Conservation (phyloP, 2,888 invertebrate species). For the Xylota segnis region DNA sequence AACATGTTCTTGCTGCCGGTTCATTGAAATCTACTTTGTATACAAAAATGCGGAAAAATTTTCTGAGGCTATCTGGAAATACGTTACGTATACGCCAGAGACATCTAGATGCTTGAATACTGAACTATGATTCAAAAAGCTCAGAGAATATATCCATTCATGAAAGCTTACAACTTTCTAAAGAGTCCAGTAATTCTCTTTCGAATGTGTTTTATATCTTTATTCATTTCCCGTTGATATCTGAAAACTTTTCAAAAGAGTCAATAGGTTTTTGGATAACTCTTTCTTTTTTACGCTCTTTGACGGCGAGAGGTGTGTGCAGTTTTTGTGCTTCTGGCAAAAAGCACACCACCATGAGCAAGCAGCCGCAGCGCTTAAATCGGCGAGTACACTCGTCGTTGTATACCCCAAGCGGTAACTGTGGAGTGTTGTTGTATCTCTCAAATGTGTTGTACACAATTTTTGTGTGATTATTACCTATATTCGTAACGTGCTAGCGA, state of each 20-base stretch:
- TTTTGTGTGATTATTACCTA: conserved; percentile 78
- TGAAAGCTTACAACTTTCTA: conserved; percentile 56
- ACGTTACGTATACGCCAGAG: conserved; percentile 62
- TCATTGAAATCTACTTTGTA: conserved; percentile 34
- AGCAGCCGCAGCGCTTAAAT: conserved; percentile 56
- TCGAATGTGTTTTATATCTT: background rate
- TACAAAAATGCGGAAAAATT: conserved; percentile 50
- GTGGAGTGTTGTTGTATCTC: conserved; percentile 61
- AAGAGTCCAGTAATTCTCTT: conserved; percentile 41
- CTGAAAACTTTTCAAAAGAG: background rate
- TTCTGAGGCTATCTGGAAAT: background rate
- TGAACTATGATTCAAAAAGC: conserved; percentile 55
- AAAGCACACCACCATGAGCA: conserved; percentile 58
- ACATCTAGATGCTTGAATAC: conserved; percentile 43
- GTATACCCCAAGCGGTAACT: conserved; percentile 64
- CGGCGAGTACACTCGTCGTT: conserved; percentile 61
- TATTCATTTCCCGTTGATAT: conserved; percentile 6
- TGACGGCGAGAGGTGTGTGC: background rate
- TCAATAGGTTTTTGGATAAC: background rate
- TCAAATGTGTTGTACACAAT: conserved; percentile 70
- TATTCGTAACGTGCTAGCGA: conserved; percentile 84
- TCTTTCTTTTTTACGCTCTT: conserved; percentile 9
- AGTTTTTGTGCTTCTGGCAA: conserved; percentile 8
- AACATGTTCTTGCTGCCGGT: conserved; percentile 38
- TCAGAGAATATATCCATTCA: conserved; percentile 45